Conservation (phyloP, 1,140 invertebrate genomes). For the Onthophagus taurus region DNA sequence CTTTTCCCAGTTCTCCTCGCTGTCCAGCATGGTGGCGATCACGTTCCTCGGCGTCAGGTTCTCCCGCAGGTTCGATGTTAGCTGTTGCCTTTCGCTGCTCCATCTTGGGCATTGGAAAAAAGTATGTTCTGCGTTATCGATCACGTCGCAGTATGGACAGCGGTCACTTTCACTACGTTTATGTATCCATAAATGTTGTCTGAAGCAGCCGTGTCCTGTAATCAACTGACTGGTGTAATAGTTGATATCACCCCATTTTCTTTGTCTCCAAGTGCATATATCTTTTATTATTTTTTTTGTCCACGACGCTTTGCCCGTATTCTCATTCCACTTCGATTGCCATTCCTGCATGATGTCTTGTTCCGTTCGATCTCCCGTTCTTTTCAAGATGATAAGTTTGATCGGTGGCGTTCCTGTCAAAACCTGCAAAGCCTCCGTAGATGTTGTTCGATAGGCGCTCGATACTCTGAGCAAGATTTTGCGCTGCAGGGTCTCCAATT, state of each 20-base stretch:
- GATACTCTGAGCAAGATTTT: not conserved
- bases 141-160: slow-evolving; percentile 8
- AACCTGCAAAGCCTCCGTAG: not conserved
- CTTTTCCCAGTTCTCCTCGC: not conserved
- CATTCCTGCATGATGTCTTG: not conserved
- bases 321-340: slow-evolving; percentile 4
- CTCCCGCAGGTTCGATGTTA: not conserved
- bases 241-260: not conserved
- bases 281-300: slow-evolving; percentile 4
- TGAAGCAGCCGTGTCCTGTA: slow-evolving; percentile 5
- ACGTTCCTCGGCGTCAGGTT: slow-evolving; percentile 6
- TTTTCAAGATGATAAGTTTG: too few relatives aligned
- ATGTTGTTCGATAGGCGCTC: not conserved
- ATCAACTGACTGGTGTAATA: slow-evolving; percentile 3
- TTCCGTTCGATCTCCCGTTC: too few relatives aligned
- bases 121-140: slow-evolving; percentile 10
- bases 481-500: too few relatives aligned
- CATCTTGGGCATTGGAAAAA: slow-evolving; percentile 10
- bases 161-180: not conserved
- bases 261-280: not conserved
- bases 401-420: not conserved
- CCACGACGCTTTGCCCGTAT: not conserved
- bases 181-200: not conserved
- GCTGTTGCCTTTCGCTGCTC: not conserved
- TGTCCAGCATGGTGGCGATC: not conserved